phyloP scores from a whole-genome alignment of 2,888 invertebrate genomes.

The Drosophila putrida region DNA sequence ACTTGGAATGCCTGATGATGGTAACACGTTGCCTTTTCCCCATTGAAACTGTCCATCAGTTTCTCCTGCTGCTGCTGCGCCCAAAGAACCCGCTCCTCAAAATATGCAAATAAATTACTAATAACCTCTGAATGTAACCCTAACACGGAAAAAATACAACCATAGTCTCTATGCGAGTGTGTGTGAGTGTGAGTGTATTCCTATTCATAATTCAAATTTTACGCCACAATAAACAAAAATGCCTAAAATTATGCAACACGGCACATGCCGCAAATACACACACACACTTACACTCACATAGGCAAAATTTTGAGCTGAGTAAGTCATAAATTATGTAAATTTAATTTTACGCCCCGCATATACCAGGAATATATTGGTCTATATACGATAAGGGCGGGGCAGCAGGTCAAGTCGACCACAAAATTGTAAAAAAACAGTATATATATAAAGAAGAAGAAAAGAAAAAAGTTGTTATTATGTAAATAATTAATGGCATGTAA shows the following conservation, averaged over 20 bases:
- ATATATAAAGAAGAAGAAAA: constrained; percentile 10
- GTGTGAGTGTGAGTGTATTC: constrained; percentile 50
- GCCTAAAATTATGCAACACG: constrained; percentile 81
- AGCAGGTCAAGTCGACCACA: constrained; percentile 54
- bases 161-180: constrained; percentile 7
- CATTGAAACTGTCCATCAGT: constrained; percentile 45
- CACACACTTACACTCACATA: constrained; percentile 16
- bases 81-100: constrained; percentile 54
- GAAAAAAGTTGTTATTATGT: constrained; percentile 71
- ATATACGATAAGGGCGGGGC: constrained; percentile 26
- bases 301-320: constrained; percentile 71
- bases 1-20: constrained; percentile 25
- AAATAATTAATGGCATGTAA: constrained; percentile 83
- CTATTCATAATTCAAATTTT: constrained; percentile 81
- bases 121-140: constrained; percentile 78
- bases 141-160: constrained; percentile 60
- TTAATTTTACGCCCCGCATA: constrained; percentile 76
- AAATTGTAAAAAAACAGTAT: constrained; percentile 40
- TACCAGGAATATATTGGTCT: constrained; percentile 45
- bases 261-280: constrained; percentile 59
- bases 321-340: constrained; percentile 81
- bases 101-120: constrained; percentile 81
- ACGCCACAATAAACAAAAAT: constrained; percentile 81
- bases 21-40: constrained; percentile 10
- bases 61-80: constrained; percentile 55